Conservation (phyloP, 1,140 invertebrate genomes). For the Anagrus nilaparvatae region DNA sequence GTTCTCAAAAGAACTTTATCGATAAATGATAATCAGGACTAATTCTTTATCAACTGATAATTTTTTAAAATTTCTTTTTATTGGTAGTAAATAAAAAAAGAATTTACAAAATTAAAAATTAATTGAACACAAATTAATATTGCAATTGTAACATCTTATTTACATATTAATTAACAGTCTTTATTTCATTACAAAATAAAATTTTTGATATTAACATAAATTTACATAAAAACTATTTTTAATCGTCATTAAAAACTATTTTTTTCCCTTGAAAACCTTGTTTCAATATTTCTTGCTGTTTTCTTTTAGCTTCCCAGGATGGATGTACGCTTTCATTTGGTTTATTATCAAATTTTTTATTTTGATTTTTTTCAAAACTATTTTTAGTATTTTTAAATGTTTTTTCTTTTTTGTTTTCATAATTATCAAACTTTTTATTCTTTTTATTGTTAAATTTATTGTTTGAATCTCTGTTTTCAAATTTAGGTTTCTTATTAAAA, state of each 20-base stretch:
- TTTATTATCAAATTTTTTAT: neutral
- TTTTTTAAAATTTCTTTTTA: too few relatives aligned
- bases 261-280: conserved; percentile 35
- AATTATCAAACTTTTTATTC: neutral
- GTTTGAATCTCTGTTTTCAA: conserved; percentile 1
- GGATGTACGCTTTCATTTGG: conserved; percentile 32
- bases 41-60: too few relatives aligned
- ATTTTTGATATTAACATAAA: neutral
- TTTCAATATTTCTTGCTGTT: conserved; percentile 29
- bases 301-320: conserved; percentile 38
- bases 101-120: too few relatives aligned
- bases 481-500: conserved; percentile 11
- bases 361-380: neutral
- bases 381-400: too few relatives aligned
- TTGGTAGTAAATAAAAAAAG: too few relatives aligned
- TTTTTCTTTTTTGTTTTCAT: conserved; percentile 2
- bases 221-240: conserved; percentile 3
- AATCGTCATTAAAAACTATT: conserved; percentile 28
- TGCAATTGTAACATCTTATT: too few relatives aligned
- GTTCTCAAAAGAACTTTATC: too few relatives aligned
- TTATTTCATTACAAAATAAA: too few relatives aligned
- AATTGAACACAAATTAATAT: too few relatives aligned
- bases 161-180: too few relatives aligned
- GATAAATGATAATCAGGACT: too few relatives aligned
- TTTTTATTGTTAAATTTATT: neutral